A percentile compares a stretch with the other conserved stretches of the same genome.
These are phyloP conservation scores for Notechis scutatus DNA, from an alignment of 2,113 vertebrate species.

Conservation along the genomic window DNA sequence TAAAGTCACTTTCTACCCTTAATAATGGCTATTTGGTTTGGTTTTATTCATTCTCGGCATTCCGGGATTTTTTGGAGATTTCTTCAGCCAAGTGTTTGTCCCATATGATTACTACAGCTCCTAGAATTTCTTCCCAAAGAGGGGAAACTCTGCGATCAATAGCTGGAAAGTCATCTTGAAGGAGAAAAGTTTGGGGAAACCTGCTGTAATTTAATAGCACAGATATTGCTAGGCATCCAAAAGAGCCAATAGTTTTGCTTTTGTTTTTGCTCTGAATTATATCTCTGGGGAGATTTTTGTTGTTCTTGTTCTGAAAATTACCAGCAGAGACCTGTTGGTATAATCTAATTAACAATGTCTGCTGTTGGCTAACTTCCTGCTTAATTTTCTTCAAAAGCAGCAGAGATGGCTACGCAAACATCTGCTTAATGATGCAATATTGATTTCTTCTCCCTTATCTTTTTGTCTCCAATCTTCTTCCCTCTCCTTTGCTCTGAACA, in stretches of 20 bases:
- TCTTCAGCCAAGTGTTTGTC: background rate
- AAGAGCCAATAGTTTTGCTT: background rate
- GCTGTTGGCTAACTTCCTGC: background rate
- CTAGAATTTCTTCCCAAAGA: background rate
- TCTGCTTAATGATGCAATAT: background rate
- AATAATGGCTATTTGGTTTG: background rate
- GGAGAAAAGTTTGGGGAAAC: background rate
- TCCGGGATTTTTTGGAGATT: background rate
- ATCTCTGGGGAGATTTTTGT: background rate
- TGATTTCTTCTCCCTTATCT: background rate
- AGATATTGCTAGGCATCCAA: background rate
- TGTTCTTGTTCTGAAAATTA: constrained; percentile 7
- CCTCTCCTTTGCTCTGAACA: background rate
- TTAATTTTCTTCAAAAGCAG: constrained; percentile 2
- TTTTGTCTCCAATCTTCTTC: background rate
- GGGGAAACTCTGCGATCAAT: background rate
- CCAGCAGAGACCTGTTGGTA: background rate
- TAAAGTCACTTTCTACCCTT: background rate
- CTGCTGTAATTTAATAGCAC: background rate
- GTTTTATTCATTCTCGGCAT: background rate
- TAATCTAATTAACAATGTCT: constrained; percentile 8
- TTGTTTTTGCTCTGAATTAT: background rate
- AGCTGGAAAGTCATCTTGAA: background rate
- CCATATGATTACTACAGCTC: background rate
- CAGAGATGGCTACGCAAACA: background rate